A percentile compares a stretch with the other conserved stretches of the same genome.
These are phyloP conservation scores for Xenopus tropicalis DNA, from an alignment of 2,113 vertebrate genomes.

Conservation along the genomic window DNA sequence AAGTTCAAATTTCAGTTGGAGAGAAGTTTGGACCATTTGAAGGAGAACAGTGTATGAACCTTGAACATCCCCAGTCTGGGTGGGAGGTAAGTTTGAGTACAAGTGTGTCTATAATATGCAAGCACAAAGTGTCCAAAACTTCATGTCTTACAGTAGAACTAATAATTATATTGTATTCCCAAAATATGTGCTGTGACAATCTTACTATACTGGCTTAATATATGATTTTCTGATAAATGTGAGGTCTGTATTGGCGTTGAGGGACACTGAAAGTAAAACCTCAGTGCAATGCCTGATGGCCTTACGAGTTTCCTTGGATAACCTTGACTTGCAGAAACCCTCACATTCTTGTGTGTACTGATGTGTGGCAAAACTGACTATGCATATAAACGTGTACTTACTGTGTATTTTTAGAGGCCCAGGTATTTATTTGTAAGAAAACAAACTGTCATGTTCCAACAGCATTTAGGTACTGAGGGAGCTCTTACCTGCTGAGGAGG, in stretches of 20 bases:
- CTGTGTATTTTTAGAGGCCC: conserved; percentile 18
- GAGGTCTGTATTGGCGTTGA: not conserved
- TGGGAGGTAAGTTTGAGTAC: conserved; percentile 85
- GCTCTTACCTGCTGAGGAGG: no score
- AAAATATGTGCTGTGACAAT: no score
- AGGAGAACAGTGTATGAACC: conserved; percentile 71
- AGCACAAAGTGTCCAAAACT: no score
- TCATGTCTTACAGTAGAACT: no score
- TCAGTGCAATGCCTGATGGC: conserved; percentile 1
- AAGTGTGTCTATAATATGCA: no score
- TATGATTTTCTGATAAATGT: not conserved
- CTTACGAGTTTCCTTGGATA: conserved; percentile 33
- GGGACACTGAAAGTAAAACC: not conserved
- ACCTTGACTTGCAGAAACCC: conserved; percentile 31
- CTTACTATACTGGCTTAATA: no score
- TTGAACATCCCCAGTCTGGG: conserved; percentile 74
- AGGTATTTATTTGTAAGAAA: conserved; percentile 20
- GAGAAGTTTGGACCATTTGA: conserved; percentile 90
- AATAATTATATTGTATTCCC: no score
- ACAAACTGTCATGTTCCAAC: conserved; percentile 35
- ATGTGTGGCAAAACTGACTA: conserved; percentile 34
- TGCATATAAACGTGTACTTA: conserved; percentile 24
- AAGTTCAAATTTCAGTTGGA: conserved; percentile 80
- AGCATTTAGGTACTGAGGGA: not conserved
- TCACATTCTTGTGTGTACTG: conserved; percentile 29